Percentiles rank a stretch among this genome's conserved stretches.
phyloP scores from a whole-genome alignment of 2,113 vertebrate genomes.

The Cololabis saira region DNA sequence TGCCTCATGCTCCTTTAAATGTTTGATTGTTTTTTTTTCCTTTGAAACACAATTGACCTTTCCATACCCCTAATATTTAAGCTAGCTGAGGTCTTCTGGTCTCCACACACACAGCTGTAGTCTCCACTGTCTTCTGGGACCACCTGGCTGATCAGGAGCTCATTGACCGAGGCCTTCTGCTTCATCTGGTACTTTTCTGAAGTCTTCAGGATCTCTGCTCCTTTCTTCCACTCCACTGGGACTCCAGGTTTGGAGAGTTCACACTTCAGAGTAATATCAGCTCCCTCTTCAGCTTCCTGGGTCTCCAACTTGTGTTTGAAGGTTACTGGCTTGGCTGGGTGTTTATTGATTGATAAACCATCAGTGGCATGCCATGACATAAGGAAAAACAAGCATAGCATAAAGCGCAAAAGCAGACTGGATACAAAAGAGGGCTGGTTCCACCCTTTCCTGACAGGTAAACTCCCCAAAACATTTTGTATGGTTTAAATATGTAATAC shows the following conservation, averaged over 20 bases:
- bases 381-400: not conserved
- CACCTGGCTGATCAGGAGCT: slow-evolving; percentile 82
- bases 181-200: slow-evolving; percentile 77
- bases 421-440: too few species aligned
- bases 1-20: too few species aligned
- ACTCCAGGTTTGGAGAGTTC: slow-evolving; percentile 80
- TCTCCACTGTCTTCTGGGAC: slow-evolving; percentile 79
- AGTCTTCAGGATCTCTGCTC: slow-evolving; percentile 73
- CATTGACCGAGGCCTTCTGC: slow-evolving; percentile 66
- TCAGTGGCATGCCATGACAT: not conserved
- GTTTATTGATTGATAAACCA: not conserved
- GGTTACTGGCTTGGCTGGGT: slow-evolving; percentile 15
- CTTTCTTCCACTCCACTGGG: slow-evolving; percentile 85
- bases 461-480: not conserved
- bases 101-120: slow-evolving; percentile 74
- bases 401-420: too few species aligned
- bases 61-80: too few species aligned
- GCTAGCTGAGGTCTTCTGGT: slow-evolving; percentile 81
- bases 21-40: too few species aligned
- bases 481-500: not conserved
- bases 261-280: slow-evolving; percentile 76
- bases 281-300: slow-evolving; percentile 71
- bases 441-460: too few species aligned
- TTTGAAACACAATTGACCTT: too few species aligned
- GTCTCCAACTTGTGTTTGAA: slow-evolving; percentile 7